Conservation (phyloP, 2,888 invertebrate species). For the Luperina nickerlii region DNA sequence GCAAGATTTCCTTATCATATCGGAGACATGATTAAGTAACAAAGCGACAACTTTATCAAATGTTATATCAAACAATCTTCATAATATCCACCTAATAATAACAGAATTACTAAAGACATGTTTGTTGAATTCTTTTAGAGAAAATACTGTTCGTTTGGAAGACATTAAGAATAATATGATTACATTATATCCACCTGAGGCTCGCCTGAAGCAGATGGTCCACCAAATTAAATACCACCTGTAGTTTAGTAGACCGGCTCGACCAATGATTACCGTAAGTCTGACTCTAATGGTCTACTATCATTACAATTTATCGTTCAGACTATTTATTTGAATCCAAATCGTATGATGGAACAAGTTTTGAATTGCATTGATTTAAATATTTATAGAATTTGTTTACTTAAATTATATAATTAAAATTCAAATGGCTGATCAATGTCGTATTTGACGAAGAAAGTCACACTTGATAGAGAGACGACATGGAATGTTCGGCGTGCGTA, state of each 20-base stretch:
- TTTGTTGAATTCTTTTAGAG: constrained; percentile 57
- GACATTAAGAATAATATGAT: constrained; percentile 71
- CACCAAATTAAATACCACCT: constrained; percentile 84
- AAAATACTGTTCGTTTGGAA: constrained; percentile 56
- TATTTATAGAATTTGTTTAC: constrained; percentile 78
- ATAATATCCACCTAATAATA: constrained; percentile 60
- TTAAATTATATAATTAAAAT: constrained; percentile 79
- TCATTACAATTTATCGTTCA: constrained; percentile 79
- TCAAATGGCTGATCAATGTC: constrained; percentile 65
- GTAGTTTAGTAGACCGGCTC: constrained; percentile 76
- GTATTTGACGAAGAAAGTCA: constrained; percentile 65
- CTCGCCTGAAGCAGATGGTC: constrained; percentile 64
- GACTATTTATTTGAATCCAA: constrained; percentile 80
- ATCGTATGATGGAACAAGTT: constrained; percentile 72
- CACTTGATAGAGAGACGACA: constrained; percentile 54
- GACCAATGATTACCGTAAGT: constrained; percentile 80
- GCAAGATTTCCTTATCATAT: constrained; percentile 19
- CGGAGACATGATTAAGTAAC: constrained; percentile 48
- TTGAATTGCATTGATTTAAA: constrained; percentile 74
- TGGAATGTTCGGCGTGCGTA: constrained; percentile 55
- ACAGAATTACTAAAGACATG: constrained; percentile 52
- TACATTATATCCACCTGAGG: constrained; percentile 63
- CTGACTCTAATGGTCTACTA: constrained; percentile 80
- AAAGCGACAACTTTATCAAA: constrained; percentile 52
- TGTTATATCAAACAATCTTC: constrained; percentile 46